phyloP scores from a whole-genome alignment of 2,113 vertebrate species.

The Daubentonia madagascariensis region DNA sequence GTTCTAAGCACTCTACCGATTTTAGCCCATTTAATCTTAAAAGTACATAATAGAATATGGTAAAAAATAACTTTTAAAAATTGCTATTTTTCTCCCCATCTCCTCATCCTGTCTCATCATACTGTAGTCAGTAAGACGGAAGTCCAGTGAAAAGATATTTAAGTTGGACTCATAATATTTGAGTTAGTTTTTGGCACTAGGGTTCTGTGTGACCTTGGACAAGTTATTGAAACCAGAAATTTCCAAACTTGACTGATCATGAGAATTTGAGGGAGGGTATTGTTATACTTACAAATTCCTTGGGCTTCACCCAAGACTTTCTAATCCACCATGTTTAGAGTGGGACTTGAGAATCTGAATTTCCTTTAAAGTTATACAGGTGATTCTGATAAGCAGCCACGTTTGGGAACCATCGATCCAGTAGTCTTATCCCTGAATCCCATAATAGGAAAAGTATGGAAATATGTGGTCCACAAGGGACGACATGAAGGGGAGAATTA shows the following conservation, averaged over 20 bases:
- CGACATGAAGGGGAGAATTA: not conserved
- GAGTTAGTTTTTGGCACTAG: not conserved
- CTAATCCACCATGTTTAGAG: not conserved
- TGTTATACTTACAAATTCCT: not conserved
- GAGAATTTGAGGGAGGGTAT: not conserved
- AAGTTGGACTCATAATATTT: not conserved
- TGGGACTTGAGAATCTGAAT: not conserved
- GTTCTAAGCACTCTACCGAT: not conserved
- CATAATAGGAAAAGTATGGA: not conserved
- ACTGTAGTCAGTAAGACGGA: not conserved
- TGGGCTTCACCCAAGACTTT: not conserved
- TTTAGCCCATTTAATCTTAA: not conserved
- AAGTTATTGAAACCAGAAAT: conserved; percentile 1
- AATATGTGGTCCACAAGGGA: not conserved
- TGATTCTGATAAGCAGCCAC: not conserved
- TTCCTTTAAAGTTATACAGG: not conserved
- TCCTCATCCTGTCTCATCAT: not conserved
- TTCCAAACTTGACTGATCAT: not conserved
- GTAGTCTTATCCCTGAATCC: not conserved
- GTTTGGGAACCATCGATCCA: not conserved
- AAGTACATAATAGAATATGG: not conserved
- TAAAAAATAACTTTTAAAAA: not conserved
- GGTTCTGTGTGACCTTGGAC: not conserved
- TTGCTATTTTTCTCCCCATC: not conserved
- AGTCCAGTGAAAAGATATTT: not conserved